Percentiles rank a stretch among this genome's conserved stretches.
Evolutionary conservation across 2,113 vertebrate genomes (phyloP).

Genomic region (Myrmecobius fasciatus): DNA sequence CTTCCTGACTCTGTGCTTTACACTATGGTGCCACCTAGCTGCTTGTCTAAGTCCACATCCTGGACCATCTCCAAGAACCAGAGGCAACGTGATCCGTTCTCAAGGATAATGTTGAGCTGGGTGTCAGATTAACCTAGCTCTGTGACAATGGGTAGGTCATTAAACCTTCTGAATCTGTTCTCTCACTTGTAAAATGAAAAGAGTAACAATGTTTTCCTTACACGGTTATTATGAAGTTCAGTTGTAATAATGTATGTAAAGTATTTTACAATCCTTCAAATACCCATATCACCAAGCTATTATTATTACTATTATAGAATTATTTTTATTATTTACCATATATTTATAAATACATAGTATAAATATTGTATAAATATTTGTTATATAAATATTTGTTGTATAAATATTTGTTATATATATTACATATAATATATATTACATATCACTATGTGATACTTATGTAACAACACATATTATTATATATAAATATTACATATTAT

Average conservation of each 20-base stretch:
- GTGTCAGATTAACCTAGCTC: background rate
- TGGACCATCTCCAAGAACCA: background rate
- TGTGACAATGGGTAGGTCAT: background rate
- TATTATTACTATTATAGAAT: background rate
- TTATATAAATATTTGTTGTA: too few relatives aligned
- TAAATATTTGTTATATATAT: too few relatives aligned
- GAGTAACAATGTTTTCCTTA: background rate
- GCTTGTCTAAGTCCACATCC: background rate
- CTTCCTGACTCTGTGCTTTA: background rate
- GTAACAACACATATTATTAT: background rate
- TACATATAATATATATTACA: too few relatives aligned
- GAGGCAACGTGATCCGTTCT: background rate
- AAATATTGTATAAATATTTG: too few relatives aligned
- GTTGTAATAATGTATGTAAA: background rate
- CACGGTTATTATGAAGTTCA: too few relatives aligned
- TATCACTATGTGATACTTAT: background rate
- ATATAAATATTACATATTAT: background rate
- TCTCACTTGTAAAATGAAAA: background rate
- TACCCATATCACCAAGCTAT: background rate
- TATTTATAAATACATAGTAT: too few relatives aligned
- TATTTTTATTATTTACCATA: background rate
- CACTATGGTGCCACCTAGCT: background rate
- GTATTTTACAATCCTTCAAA: background rate
- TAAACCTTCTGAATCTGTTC: background rate
- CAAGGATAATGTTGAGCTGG: background rate